Evolutionary conservation across 2,888 invertebrate species (phyloP), one percentile per base, ranked within the genome.

Genomic region (Iphiclides podalirius): DNA sequence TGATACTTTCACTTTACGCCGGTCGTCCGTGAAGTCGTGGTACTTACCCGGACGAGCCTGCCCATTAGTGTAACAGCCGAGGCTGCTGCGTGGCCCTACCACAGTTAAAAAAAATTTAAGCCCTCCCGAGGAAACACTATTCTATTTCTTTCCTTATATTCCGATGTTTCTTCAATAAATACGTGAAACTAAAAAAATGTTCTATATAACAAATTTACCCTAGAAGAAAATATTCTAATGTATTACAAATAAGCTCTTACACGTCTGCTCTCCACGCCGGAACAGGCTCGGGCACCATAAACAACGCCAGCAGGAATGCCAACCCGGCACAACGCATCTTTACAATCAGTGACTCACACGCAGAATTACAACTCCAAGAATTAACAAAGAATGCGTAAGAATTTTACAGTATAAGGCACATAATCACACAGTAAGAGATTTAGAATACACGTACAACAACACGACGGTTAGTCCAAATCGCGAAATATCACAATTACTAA

Each of bases 341-440:
- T 62, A 51, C 31, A 63, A 31, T 11, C 31, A 70, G 60, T 78
- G 80, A 81, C 67, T 79, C 81, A 78, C 70, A 64, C 70, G 64
- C 73, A 60, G 59, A 57, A 52, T 44, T 38, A 49, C 55, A 52
- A 52, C 42, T 50, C 33, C 17, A 44, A 31, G 12, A 14, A 23
- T 31, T 14, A 31, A 40, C 40, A 36, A 45, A 57, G 62, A 57
- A 58, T 62, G 52, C 50, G 59, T 54, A 56, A 53, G 51, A 37
- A 55, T 48, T 52, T 63, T 63, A 66, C 55, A 63, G 62, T 54
- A 57, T 53, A 58, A 55, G 43, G 51, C 55, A 55, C 51, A 66
- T 67, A 69, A 75, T 72, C 75, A 79, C 69, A 71, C 62, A 59
- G 59, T 79, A 85, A 86, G 85, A 86, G 84, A 72, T 84, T 83